phyloP scores from a whole-genome alignment of 2,113 vertebrate genomes.

The Nestor notabilis region DNA sequence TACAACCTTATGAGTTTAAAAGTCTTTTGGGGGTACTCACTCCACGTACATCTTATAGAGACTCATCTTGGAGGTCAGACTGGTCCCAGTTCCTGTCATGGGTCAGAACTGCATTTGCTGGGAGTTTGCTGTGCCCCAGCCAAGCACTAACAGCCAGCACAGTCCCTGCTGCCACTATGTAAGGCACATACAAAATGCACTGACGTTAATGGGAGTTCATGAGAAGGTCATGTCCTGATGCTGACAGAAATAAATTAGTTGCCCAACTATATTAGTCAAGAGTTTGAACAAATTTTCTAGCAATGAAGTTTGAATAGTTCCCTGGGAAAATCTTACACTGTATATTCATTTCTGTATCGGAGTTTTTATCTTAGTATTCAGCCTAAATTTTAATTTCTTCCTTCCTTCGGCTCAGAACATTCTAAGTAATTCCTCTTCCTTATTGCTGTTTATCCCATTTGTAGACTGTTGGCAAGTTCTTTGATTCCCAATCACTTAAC shows the following conservation, averaged over 20 bases:
- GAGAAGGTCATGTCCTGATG: neutral
- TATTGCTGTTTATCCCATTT: neutral
- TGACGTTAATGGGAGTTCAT: neutral
- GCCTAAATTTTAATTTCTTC: neutral
- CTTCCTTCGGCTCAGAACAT: neutral
- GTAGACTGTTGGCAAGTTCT: neutral
- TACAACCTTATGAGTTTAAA: neutral
- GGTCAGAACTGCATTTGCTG: neutral
- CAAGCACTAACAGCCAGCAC: neutral
- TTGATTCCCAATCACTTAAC: neutral
- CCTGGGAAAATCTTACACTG: neutral
- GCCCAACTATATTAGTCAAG: neutral
- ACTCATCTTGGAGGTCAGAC: neutral
- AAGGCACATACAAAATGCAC: neutral
- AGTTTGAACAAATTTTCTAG: neutral
- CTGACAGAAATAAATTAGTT: neutral
- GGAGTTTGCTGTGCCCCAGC: neutral
- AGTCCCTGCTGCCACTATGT: neutral
- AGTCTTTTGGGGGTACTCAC: neutral
- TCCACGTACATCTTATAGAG: neutral
- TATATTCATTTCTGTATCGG: neutral
- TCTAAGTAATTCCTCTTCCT: neutral
- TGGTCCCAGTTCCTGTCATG: neutral
- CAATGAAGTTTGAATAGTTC: neutral
- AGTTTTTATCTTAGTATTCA: neutral